Evolutionary conservation across 2,113 vertebrate species (phyloP).

Genomic region (Neotoma lepida): DNA sequence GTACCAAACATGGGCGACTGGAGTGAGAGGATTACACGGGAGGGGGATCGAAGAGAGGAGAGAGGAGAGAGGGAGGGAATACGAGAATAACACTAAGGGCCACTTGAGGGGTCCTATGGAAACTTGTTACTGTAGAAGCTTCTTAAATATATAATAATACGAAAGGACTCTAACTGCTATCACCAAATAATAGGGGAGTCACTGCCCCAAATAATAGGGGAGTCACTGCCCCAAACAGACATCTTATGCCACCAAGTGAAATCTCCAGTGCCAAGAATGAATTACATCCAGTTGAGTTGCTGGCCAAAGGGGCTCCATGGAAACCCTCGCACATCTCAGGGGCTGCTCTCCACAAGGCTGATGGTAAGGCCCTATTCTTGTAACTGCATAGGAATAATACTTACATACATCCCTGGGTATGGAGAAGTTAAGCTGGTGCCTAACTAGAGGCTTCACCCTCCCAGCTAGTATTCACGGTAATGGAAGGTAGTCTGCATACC

Average conservation of each 20-base stretch:
- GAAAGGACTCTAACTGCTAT: neutral
- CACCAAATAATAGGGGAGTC: neutral
- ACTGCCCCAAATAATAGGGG: neutral
- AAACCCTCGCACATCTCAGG: neutral
- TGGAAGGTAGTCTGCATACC: neutral
- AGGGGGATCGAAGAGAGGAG: neutral
- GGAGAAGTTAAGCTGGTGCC: neutral
- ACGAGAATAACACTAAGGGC: neutral
- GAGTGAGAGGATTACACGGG: neutral
- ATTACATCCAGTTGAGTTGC: neutral
- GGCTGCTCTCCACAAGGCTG: neutral
- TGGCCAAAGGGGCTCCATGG: neutral
- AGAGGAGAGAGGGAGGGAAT: neutral
- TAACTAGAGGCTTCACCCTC: neutral
- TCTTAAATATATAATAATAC: neutral
- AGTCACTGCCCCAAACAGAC: neutral
- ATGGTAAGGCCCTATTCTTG: neutral
- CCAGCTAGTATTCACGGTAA: neutral
- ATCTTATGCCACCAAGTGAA: neutral
- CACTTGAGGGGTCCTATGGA: neutral
- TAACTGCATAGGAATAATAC: neutral
- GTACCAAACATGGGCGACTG: neutral
- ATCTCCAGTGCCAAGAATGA: neutral
- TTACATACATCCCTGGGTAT: neutral
- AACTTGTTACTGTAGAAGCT: neutral